Percentiles rank a stretch among this genome's conserved stretches.
phyloP scores from a whole-genome alignment of 2,888 invertebrate genomes.

The Pheosia gnoma region DNA sequence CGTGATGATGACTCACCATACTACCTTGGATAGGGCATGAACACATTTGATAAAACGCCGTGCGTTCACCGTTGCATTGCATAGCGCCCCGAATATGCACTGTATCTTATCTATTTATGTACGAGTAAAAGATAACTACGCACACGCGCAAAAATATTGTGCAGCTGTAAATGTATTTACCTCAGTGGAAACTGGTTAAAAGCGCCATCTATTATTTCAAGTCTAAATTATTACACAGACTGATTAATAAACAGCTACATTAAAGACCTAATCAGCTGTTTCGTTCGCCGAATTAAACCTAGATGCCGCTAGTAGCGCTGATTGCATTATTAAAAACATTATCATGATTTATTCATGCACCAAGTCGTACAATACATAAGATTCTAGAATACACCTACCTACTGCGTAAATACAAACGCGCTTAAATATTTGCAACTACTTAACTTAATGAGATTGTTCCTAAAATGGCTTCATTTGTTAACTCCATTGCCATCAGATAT shows the following conservation, averaged over 20 bases:
- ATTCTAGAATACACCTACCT: not conserved
- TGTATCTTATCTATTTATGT: not conserved
- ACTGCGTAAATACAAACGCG: not conserved
- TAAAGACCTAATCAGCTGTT: not conserved
- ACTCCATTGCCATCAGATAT: no score
- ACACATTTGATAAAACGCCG: not conserved
- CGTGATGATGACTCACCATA: not conserved
- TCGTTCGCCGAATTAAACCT: not conserved
- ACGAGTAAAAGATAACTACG: no score
- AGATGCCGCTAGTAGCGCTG: not conserved
- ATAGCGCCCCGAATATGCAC: not conserved
- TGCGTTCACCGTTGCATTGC: no score
- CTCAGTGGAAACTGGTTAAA: no score
- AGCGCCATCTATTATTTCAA: not conserved
- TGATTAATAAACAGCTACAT: not conserved
- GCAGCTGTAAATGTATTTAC: no score
- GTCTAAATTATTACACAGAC: not conserved
- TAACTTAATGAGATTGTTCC: no score
- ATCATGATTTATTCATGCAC: not conserved
- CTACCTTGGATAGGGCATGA: not conserved
- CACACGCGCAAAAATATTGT: no score
- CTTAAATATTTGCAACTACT: not conserved
- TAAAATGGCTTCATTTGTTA: no score
- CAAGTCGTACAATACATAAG: not conserved
- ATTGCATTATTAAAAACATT: not conserved